Evolutionary conservation across 2,113 vertebrate genomes (phyloP).

Genomic region (Lagopus leucura): DNA sequence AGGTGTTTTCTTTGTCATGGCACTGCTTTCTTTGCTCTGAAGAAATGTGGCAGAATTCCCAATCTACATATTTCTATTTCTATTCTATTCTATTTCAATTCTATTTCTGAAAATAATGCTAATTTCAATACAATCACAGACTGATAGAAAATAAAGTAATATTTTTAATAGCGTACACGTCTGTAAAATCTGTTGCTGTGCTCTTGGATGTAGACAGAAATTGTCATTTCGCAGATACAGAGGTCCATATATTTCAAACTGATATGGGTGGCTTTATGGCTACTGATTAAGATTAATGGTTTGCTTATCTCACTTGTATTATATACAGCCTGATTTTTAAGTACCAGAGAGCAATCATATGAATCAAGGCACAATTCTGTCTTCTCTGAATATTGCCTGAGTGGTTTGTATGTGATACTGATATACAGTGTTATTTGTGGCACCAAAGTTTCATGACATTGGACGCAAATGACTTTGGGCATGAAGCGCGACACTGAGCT

Average conservation of each 20-base stretch:
- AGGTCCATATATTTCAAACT: not conserved
- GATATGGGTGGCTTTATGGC: not conserved
- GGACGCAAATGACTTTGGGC: not conserved
- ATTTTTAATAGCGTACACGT: not conserved
- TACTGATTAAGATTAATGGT: not conserved
- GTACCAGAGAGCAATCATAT: not conserved
- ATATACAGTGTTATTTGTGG: not conserved
- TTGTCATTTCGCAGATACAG: not conserved
- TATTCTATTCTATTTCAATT: too few species aligned
- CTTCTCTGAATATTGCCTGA: not conserved
- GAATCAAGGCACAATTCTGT: not conserved
- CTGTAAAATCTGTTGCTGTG: fast-evolving
- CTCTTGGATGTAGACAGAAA: not conserved
- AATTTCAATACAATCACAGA: not conserved
- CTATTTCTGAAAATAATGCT: not conserved
- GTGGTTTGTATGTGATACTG: not conserved
- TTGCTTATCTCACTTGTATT: not conserved
- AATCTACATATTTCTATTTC: too few species aligned
- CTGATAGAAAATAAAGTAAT: not conserved
- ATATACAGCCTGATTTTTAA: not conserved
- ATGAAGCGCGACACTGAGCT: not conserved
- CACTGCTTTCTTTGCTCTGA: not conserved
- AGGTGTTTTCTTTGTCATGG: not conserved
- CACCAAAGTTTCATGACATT: not conserved
- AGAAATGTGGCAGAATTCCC: not conserved